These are phyloP conservation scores for Sebastolobus alascanus DNA, from an alignment of 2,797 vertebrate genomes.

Conservation along the genomic window DNA sequence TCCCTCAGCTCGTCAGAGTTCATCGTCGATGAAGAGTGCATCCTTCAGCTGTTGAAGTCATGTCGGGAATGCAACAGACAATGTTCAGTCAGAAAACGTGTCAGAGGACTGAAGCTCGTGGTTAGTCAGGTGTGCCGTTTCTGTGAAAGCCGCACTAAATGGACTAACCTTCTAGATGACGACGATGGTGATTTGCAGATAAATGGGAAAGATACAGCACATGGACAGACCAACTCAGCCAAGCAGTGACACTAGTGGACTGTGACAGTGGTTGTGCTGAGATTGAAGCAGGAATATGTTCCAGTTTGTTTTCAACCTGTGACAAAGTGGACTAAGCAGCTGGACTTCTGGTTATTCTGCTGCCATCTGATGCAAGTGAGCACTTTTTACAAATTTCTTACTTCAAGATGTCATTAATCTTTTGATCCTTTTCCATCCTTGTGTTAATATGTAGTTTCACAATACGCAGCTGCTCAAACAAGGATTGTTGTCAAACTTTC, in stretches of 20 bases:
- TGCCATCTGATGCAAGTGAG: background rate
- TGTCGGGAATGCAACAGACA: constrained; percentile 35
- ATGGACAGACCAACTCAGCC: background rate
- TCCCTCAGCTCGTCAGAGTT: constrained; percentile 55
- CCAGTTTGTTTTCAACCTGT: background rate
- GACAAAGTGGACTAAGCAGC: background rate
- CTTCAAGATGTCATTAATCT: background rate
- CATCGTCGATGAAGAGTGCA: constrained; percentile 55
- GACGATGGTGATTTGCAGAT: background rate
- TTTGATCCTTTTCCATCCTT: background rate
- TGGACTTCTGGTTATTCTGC: background rate
- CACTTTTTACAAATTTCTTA: background rate
- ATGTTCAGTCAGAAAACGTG: constrained; percentile 36
- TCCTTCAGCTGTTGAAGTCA: constrained; percentile 56
- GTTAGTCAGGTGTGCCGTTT: constrained; percentile 46
- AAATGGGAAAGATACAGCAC: background rate
- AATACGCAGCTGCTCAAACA: background rate
- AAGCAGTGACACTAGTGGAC: background rate
- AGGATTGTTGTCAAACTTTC: background rate
- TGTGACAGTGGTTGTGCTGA: background rate
- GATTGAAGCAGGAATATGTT: background rate
- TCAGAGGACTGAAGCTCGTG: constrained; percentile 46
- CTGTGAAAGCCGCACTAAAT: constrained; percentile 36
- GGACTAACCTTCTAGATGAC: constrained; percentile 61
- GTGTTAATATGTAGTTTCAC: background rate